Percentiles rank a stretch among this genome's conserved stretches.
phyloP scores from a whole-genome alignment of 37 sponge, comb jelly and placozoan genomes.

The Cliona cf. orientalis region DNA sequence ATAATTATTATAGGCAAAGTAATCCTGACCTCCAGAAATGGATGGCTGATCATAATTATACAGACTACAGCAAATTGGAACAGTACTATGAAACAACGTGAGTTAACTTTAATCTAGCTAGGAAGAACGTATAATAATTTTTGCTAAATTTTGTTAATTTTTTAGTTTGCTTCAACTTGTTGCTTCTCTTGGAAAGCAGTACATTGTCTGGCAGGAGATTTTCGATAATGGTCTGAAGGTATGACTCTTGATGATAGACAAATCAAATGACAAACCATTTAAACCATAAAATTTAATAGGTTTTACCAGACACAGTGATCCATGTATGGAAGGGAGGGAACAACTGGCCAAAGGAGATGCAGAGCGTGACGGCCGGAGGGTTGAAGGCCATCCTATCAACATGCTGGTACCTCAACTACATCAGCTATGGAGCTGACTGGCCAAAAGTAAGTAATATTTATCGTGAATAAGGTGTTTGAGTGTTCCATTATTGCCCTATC shows the following conservation, averaged over 20 bases:
- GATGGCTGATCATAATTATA: slow-evolving; percentile 65
- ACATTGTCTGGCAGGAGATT: slow-evolving; percentile 97
- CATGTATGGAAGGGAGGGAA: slow-evolving; percentile 94
- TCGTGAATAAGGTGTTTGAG: too few relatives aligned
- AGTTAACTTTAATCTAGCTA: too few relatives aligned
- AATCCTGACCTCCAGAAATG: slow-evolving; percentile 83
- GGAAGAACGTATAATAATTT: too few relatives aligned
- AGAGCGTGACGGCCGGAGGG: slow-evolving; percentile 68
- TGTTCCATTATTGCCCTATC: too few relatives aligned
- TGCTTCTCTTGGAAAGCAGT: slow-evolving; percentile 69
- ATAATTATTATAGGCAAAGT: slow-evolving; percentile 76
- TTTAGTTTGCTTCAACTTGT: slow-evolving; percentile 76
- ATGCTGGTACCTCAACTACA: slow-evolving; percentile 95
- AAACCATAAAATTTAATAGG: slow-evolving; percentile 49
- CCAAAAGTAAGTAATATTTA: slow-evolving; percentile 63
- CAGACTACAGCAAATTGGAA: slow-evolving; percentile 85
- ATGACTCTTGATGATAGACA: too few relatives aligned
- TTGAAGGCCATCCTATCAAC: slow-evolving; percentile 81
- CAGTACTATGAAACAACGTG: slow-evolving; percentile 89
- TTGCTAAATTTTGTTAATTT: too few relatives aligned
- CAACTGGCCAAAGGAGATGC: slow-evolving; percentile 72
- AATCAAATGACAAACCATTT: too few relatives aligned
- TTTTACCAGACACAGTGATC: slow-evolving; percentile 87
- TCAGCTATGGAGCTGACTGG: slow-evolving; percentile 89
- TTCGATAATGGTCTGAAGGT: slow-evolving; percentile 91